Percentiles rank a stretch among this genome's conserved stretches.
These are phyloP conservation scores for Choloepus hoffmanni DNA, from an alignment of 2,113 vertebrate species.

Conservation along the genomic window DNA sequence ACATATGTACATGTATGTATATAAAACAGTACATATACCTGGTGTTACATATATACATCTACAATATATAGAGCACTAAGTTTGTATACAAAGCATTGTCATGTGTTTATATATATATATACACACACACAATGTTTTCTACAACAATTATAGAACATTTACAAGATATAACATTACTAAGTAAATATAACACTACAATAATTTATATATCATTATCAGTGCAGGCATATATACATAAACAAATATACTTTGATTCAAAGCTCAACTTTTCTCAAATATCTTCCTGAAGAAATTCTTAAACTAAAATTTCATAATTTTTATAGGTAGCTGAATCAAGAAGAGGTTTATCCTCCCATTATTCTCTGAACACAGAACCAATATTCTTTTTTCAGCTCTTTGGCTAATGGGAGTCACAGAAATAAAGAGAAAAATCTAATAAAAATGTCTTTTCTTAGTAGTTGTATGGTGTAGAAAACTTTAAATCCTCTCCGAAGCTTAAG, in stretches of 20 bases:
- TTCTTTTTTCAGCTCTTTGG: background rate
- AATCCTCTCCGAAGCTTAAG: background rate
- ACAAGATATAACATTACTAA: background rate
- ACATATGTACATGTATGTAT: fast-evolving
- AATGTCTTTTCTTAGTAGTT: background rate
- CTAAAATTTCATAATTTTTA: background rate
- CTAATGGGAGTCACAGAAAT: background rate
- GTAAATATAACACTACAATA: background rate
- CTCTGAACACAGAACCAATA: background rate
- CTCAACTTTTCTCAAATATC: too few species aligned
- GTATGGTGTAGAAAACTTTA: background rate
- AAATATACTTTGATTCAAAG: background rate
- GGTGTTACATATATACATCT: background rate
- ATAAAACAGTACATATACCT: background rate
- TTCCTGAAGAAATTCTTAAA: background rate
- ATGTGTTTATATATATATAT: background rate
- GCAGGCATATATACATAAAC: background rate
- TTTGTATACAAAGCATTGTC: background rate
- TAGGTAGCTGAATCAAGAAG: too few species aligned
- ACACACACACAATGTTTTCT: background rate
- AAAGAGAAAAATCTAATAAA: background rate
- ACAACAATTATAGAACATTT: background rate
- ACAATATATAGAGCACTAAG: background rate
- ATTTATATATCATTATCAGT: background rate
- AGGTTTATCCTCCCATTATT: background rate